Evolutionary conservation across 2,113 vertebrate species (phyloP).

Genomic region (Caracal caracal): DNA sequence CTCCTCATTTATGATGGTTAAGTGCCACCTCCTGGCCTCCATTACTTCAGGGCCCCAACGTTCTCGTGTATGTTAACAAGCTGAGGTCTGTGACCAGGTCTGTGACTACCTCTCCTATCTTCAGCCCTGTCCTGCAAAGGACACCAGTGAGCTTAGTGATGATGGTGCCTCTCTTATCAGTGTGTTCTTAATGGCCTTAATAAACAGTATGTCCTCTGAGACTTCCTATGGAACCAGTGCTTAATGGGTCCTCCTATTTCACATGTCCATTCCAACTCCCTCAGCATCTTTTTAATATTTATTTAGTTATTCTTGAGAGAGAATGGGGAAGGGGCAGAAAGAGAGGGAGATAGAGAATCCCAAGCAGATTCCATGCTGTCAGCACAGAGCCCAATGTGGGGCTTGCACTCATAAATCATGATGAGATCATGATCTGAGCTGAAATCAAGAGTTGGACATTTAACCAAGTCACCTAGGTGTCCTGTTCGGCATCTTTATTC

Average conservation of each 20-base stretch:
- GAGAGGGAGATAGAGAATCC: no score
- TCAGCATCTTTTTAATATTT: not conserved
- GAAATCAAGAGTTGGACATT: no score
- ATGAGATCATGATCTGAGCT: no score
- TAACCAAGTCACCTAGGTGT: no score
- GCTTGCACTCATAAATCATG: no score
- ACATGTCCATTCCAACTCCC: not conserved
- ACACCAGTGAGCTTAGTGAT: not conserved
- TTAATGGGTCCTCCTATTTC: not conserved
- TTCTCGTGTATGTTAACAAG: not conserved
- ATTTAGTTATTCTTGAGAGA: no score
- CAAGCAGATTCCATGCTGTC: no score
- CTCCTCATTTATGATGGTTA: conserved; percentile 26
- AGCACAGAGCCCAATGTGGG: no score
- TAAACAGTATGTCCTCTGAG: not conserved
- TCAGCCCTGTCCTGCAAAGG: not conserved
- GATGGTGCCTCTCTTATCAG: not conserved
- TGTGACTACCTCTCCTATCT: not conserved
- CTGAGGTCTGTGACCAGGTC: not conserved
- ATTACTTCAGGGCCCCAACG: not conserved
- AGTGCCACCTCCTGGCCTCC: not conserved
- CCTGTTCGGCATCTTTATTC: not conserved
- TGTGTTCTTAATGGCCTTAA: not conserved
- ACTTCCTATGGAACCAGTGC: not conserved
- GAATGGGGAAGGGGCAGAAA: no score